phyloP scores from a whole-genome alignment of 2,113 vertebrate genomes.

The Crocuta crocuta region DNA sequence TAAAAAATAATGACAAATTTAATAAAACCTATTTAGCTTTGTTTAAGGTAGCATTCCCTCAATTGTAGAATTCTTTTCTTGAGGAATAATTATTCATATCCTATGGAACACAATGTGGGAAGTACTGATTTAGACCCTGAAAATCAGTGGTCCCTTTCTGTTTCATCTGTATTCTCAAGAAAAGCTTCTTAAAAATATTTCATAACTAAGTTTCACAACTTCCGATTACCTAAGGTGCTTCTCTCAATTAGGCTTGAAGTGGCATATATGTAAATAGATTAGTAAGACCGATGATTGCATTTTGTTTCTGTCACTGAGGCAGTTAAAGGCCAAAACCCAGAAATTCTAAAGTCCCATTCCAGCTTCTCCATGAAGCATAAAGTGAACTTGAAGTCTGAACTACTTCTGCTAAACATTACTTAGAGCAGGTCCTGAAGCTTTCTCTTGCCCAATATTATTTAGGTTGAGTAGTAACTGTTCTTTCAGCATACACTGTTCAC shows the following conservation, averaged over 20 bases:
- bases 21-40: not conserved
- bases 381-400: not conserved
- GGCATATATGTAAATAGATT: not conserved
- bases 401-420: not conserved
- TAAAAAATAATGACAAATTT: not conserved
- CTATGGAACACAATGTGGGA: conserved; percentile 9
- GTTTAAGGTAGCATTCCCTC: not conserved
- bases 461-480: not conserved
- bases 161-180: conserved; percentile 36
- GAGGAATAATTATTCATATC: not conserved
- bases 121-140: not conserved
- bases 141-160: not conserved
- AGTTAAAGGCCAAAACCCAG: not conserved
- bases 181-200: not conserved
- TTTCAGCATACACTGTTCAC: not conserved
- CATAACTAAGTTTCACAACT: not conserved
- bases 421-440: not conserved
- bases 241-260: not conserved
- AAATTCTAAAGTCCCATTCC: not conserved
- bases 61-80: not conserved
- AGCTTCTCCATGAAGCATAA: not conserved
- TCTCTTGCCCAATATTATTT: not conserved
- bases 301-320: not conserved
- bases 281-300: not conserved
- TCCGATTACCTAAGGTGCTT: not conserved